These are phyloP conservation scores for Neomicropteryx cornuta DNA, from an alignment of 1,140 invertebrate genomes.

Conservation along the genomic window DNA sequence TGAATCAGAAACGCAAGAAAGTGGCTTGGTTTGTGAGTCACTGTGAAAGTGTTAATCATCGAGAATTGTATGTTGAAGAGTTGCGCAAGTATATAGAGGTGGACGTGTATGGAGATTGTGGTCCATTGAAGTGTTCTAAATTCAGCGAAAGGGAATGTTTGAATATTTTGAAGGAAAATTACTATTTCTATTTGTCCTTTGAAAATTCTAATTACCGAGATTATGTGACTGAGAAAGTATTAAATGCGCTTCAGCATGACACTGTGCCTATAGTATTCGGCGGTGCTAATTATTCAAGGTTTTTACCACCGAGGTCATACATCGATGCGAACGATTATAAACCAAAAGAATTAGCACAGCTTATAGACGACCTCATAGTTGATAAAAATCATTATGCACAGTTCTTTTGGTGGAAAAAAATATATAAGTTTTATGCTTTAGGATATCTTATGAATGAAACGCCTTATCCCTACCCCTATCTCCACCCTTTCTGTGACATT, in stretches of 20 bases:
- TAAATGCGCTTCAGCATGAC: conserved; percentile 31
- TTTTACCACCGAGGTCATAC: too few species aligned
- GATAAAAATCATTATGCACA: too few species aligned
- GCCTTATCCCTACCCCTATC: too few species aligned
- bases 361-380: too few species aligned
- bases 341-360: too few species aligned
- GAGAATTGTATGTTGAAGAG: conserved; percentile 43
- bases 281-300: conserved; percentile 30
- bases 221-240: conserved; percentile 56
- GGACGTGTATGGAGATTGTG: conserved; percentile 61
- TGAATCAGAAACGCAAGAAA: conserved; percentile 25
- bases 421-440: too few species aligned
- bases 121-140: conserved; percentile 23
- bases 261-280: conserved; percentile 43
- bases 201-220: conserved; percentile 51
- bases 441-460: too few species aligned
- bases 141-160: conserved; percentile 27
- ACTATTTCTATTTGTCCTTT: conserved; percentile 59
- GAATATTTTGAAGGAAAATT: conserved; percentile 30
- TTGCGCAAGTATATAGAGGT: conserved; percentile 44
- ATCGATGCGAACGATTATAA: too few species aligned
- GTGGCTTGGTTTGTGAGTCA: conserved; percentile 56
- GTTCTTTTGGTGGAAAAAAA: too few species aligned
- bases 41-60: conserved; percentile 39
- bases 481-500: too few species aligned